Percentiles rank a stretch among this genome's conserved stretches.
Conservation (phyloP, 2,113 vertebrate genomes). For the Pseudopodoces humilis region DNA sequence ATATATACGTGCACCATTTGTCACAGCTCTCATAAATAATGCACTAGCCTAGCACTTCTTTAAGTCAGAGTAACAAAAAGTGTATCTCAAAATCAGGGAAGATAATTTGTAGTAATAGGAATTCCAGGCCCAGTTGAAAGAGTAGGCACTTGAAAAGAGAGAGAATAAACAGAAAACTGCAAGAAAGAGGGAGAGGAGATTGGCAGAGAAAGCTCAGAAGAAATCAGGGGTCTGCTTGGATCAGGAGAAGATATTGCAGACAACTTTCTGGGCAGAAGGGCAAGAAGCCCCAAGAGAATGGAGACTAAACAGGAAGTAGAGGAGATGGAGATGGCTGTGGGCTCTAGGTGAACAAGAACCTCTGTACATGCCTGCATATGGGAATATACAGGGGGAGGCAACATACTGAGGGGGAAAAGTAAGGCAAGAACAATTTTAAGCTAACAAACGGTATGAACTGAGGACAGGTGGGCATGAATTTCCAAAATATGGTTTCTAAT, state of each 20-base stretch:
- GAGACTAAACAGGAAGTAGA: not conserved
- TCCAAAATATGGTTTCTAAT: not conserved
- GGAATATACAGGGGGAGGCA: not conserved
- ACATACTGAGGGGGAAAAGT: not conserved
- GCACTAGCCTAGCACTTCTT: not conserved
- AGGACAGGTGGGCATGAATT: not conserved
- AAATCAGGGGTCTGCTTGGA: not conserved
- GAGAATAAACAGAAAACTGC: not conserved
- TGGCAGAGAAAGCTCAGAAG: not conserved
- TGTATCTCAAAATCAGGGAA: not conserved
- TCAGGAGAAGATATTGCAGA: not conserved
- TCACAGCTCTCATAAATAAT: not conserved
- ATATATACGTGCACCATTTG: not conserved
- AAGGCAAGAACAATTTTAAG: not conserved
- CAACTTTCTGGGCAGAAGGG: not conserved
- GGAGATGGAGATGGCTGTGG: not conserved
- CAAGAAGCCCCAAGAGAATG: not conserved
- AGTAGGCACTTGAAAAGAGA: not conserved
- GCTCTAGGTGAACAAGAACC: not conserved
- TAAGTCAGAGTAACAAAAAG: not conserved
- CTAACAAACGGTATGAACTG: not conserved
- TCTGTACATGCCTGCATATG: not conserved
- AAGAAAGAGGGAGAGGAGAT: not conserved
- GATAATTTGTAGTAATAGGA: not conserved
- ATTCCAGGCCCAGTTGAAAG: not conserved